Base-by-base conservation (phyloP, 2,797 vertebrate genomes). In the Lithobates pipiens region DNA sequence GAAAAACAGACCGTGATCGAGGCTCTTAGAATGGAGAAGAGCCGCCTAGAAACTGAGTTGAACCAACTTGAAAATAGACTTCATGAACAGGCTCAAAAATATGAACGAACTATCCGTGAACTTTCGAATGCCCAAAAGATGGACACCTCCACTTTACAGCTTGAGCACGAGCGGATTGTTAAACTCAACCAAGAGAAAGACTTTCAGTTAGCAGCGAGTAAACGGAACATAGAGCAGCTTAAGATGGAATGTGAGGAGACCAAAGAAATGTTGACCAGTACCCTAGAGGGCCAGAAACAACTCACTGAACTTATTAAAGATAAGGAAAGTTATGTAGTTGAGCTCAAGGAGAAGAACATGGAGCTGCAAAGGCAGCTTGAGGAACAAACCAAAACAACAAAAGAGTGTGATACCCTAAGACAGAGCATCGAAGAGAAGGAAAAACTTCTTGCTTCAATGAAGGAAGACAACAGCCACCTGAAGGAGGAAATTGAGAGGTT, bases 381-480 rank as follows among this genome's bases (percentile, higher is more conserved):
- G 68, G 89, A 86, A 68, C 91, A 88, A 1, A 75, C 89, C 25
- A 85, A 91, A n/a, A 90, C 82, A n/a, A 88, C 90, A 23, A 94
- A 93, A 84, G 96, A 95, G 61, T 92, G 85, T 3, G 95, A 96
- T 32, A 57, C 85, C 29, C 90, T 97, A 74, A 95, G 91, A 81
- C 97, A 94, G 86, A 93, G 85, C 0, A 72, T 97, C 1, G 98
- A 99, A 63, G 98, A 99, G 78, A 99, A 96, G 88, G 98, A 99
- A 61, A 95, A 92, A 88, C 96, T 92, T 83, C 93, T 99, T 65
- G 95, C 96, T 0, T 91, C 91, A 6, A 99, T 99, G 98, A 99
- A 99, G 86, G 98, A 99, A 91, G 97, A 99, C 90, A 99, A 98
- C 90, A 99, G 96, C 88, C 98, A 99, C 85, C 91, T 99, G 80